Base-by-base conservation (phyloP, 2,113 vertebrate species). In the Macroglossus sobrinus region DNA sequence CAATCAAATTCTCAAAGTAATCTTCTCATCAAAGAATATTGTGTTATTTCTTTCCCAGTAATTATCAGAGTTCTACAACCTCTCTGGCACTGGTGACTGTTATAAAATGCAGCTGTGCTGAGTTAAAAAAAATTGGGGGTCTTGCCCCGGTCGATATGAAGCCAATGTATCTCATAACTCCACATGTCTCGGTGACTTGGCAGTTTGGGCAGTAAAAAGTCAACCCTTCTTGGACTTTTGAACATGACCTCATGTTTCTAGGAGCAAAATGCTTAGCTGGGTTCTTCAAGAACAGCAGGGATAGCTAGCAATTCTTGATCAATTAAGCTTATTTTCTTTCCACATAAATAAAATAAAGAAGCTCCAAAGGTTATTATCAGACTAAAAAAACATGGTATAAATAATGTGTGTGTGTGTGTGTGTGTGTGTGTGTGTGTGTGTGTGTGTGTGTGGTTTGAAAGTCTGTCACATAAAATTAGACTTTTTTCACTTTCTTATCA, bases 21-120 rank as follows among this genome's bases (percentile, higher is more conserved):
- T 99, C 98, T 98, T 98, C 98, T 98, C 98, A 98, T 98, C 98
- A 98, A 98, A 99, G 98, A 99, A 98, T 98, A 98, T 98, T 98
- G 98, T 98, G 98, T 98, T 98, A 98, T 98, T 99, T 98, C 98
- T 98, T 98, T 98, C 97, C 97, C 88, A 91, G 97, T 98, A 98
- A 99, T 99, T 98, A 98, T 98, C 97, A 69, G 97, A 98, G 97
- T 97, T 98, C 98, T 97, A 97, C 95, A 98, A 98, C 98, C 98
- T 97, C 96, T 97, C 90, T 53, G 89, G 98, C 98, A 98, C 98
- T 61, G 97, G 98, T 85, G 92, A 98, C 96, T 98, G 94, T 94
- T 98, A 93, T 30, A 98, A 98, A 98, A 97, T 64, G 97, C 98
- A 98, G 98, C 98, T 98, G 98, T 92, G 97, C 22, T 84, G 85